Percentiles rank a stretch among this genome's conserved stretches.
phyloP scores from a whole-genome alignment of 30 jellyfish, hydroid and myxozoan genomes.

The Pelagia noctiluca region DNA sequence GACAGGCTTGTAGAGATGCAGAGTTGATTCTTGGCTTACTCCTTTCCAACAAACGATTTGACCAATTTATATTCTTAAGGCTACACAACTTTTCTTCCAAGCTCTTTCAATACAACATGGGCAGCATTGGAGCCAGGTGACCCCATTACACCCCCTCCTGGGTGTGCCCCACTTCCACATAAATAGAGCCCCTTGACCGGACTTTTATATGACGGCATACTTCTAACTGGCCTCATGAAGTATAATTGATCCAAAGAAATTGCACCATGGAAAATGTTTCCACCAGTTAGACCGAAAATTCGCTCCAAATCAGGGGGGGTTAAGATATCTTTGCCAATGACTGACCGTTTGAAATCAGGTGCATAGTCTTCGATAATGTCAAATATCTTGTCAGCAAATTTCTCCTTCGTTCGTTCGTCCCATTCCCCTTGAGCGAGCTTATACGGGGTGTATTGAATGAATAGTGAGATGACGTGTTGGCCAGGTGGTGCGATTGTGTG shows the following conservation, averaged over 20 bases:
- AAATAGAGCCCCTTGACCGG: constrained; percentile 61
- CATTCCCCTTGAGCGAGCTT: constrained; percentile 48
- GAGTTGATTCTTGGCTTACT: constrained; percentile 24
- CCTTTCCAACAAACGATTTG: neutral
- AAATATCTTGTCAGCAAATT: constrained; percentile 56
- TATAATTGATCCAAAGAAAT: constrained; percentile 57
- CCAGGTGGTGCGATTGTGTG: constrained; percentile 59
- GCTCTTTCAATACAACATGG: constrained; percentile 4
- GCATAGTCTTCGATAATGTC: constrained; percentile 59
- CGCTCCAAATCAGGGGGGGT: constrained; percentile 68
- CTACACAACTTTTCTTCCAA: constrained; percentile 34
- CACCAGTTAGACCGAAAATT: constrained; percentile 65
- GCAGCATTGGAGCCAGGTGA: constrained; percentile 73
- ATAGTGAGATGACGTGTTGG: constrained; percentile 43
- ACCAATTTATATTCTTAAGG: no score
- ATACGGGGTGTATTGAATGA: constrained; percentile 66
- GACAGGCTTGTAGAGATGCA: no score
- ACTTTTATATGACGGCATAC: constrained; percentile 43
- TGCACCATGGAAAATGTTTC: constrained; percentile 72
- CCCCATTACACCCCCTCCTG: constrained; percentile 80
- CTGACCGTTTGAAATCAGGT: constrained; percentile 54
- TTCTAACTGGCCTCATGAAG: constrained; percentile 54
- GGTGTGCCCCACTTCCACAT: constrained; percentile 72
- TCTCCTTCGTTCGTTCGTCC: constrained; percentile 57
- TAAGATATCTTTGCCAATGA: constrained; percentile 48